These are phyloP conservation scores for Plecotus auritus DNA, from an alignment of 2,113 vertebrate species.

Conservation along the genomic window DNA sequence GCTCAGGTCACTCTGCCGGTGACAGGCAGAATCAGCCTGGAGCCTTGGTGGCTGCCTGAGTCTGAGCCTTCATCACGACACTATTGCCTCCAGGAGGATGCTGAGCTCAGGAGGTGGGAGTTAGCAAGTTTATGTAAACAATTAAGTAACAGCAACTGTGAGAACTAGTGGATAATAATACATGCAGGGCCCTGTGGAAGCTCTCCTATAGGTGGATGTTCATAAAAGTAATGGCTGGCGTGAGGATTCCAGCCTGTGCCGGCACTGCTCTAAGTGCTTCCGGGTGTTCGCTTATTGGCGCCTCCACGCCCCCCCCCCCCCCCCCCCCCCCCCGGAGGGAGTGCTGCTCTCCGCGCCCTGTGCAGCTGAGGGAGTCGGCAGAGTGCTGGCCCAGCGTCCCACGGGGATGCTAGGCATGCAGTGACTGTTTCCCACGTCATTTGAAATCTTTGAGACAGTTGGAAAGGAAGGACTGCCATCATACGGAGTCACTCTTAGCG, in stretches of 20 bases:
- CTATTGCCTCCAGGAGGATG: background rate
- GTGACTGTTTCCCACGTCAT: background rate
- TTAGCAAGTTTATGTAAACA: background rate
- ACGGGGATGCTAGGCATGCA: background rate
- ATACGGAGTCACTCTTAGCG: background rate
- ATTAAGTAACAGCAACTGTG: background rate
- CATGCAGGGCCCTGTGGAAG: background rate
- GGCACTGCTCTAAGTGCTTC: background rate
- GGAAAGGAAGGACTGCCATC: background rate
- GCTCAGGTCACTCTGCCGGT: background rate
- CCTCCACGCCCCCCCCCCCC: too few species aligned
- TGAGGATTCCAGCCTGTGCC: background rate
- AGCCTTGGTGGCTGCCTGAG: background rate
- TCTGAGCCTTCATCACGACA: background rate
- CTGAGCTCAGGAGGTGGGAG: background rate
- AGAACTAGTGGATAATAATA: background rate
- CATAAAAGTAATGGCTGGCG: background rate
- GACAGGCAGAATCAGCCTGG: background rate
- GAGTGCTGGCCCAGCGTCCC: background rate
- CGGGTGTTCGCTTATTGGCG: background rate
- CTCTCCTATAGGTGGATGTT: background rate
- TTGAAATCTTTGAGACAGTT: background rate
- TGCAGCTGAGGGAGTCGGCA: background rate
- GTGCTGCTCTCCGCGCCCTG: background rate
- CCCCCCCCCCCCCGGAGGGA: background rate